A percentile compares a stretch with the other conserved stretches of the same genome.
Conservation (phyloP, 2,888 invertebrate species). For the Pseudococcus jackbeardsleyi region DNA sequence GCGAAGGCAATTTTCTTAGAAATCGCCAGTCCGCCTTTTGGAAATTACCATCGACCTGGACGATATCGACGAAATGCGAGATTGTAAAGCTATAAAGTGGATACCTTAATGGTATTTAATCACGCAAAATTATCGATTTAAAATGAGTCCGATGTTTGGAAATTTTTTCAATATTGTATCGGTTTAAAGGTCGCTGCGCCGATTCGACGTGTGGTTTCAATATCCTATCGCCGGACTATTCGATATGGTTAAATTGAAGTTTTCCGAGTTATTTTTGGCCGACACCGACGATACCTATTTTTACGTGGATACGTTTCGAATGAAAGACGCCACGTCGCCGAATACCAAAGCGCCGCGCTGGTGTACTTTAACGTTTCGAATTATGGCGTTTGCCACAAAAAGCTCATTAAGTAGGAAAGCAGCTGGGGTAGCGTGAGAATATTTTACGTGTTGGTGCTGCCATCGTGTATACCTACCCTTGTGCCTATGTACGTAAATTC, state of each 20-base stretch:
- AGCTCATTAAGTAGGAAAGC: conserved; percentile 7
- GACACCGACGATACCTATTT: not conserved
- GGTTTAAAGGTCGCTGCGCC: conserved; percentile 5
- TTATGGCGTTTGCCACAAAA: conserved; percentile 12
- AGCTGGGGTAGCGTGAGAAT: not conserved
- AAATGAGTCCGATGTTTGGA: conserved; percentile 33
- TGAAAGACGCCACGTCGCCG: not conserved
- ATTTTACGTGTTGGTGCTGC: not conserved
- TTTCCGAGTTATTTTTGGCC: not conserved
- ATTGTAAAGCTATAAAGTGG: conserved; percentile 26
- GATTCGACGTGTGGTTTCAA: not conserved
- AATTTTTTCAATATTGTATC: conserved; percentile 30
- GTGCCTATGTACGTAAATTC: not conserved
- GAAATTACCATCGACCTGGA: conserved; percentile 39
- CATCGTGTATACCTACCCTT: not conserved
- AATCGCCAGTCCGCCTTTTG: not conserved
- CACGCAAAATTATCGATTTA: conserved; percentile 54
- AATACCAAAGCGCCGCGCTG: not conserved
- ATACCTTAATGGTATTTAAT: conserved; percentile 41
- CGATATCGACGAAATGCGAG: conserved; percentile 39
- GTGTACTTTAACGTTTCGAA: not conserved
- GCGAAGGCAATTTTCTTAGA: conserved; percentile 22
- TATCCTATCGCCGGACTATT: not conserved
- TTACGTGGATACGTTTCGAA: not conserved
- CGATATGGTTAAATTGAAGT: not conserved